Base-by-base conservation (phyloP, 2,888 invertebrate species). In the Sarcophaga subvicina region DNA sequence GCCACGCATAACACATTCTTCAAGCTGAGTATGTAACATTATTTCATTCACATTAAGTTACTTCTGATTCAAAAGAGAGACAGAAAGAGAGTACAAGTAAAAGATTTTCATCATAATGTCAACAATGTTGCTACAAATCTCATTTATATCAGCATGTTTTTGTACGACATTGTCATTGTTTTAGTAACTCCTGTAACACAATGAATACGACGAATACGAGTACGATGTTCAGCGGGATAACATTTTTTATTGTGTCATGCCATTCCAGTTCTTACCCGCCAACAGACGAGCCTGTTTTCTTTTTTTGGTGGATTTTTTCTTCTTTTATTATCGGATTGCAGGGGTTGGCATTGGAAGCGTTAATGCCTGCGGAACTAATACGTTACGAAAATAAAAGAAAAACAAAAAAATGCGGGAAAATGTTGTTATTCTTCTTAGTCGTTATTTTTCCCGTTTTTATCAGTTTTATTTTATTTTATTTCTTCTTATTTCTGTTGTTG, bases 61-160 rank as follows among this genome's bases (percentile, higher is more conserved):
- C 67, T 49, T 67, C 37, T 63, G 70, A 10, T 64, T 47, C n/a
- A 64, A 67, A 37, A 10, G 10, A 37, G 37, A 37, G 2, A 10
- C 0, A 37, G 8, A 37, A 8, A 37, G 17, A 17, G n/a, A 59
- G 20, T 60, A 76, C 54, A 72, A 69, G 67, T 54, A 80, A 70
- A 64, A 73, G 80, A 87, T 80, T 88, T 88, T 75, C 83, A 83
- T 85, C 80, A 75, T 70, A 80, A 83, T 85, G 83, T 80, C 83
- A 88, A 88, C 88, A 83, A 73, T 80, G 76, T 87, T 83, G 80
- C 81, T 81, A 70, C 59, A 80, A 80, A 80, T 80, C 70, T 84
- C 80, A 80, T 84, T 80, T 80, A 80, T 66, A 80, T 71, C 80
- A 80, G 10, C 37, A 67, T 80, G 84, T 80, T 75, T 37, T 37